phyloP scores from a whole-genome alignment of 2,113 vertebrate genomes.

The Sinocyclocheilus anophthalmus region DNA sequence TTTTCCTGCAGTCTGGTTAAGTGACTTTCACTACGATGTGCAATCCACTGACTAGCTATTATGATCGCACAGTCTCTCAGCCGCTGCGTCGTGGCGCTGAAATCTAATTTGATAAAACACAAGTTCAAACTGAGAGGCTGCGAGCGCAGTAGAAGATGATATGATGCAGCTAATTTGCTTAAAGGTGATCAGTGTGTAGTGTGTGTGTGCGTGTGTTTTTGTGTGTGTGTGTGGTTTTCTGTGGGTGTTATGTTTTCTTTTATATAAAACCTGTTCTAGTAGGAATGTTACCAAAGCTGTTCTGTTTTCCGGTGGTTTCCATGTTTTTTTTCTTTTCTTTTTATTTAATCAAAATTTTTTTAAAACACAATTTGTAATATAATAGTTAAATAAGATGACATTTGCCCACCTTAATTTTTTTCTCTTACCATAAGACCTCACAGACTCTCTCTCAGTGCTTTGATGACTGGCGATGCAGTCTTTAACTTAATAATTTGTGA shows the following conservation, averaged over 20 bases:
- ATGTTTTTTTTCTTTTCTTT: neutral
- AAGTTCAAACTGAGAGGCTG: conserved; percentile 73
- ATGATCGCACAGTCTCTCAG: conserved; percentile 78
- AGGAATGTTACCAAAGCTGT: neutral
- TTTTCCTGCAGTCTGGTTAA: conserved; percentile 67
- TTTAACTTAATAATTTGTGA: neutral
- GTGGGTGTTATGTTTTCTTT: neutral
- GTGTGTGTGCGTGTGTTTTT: conserved; percentile 16
- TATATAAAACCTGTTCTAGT: neutral
- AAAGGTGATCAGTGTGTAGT: conserved; percentile 56
- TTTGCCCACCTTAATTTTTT: neutral
- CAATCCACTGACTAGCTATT: conserved; percentile 77
- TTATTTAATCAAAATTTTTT: conserved; percentile 3
- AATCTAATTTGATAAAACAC: conserved; percentile 79
- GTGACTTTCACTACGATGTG: conserved; percentile 72
- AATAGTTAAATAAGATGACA: neutral
- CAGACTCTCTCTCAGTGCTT: neutral
- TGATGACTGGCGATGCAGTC: neutral
- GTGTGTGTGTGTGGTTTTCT: conserved; percentile 29
- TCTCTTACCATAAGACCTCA: neutral
- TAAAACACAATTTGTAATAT: neutral
- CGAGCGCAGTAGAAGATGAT: conserved; percentile 73
- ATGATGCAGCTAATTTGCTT: conserved; percentile 62
- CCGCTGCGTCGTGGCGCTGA: conserved; percentile 69
- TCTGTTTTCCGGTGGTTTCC: neutral